Evolutionary conservation across 2,797 vertebrate genomes (phyloP).

Genomic region (Myoxocephalus aenaeus): DNA sequence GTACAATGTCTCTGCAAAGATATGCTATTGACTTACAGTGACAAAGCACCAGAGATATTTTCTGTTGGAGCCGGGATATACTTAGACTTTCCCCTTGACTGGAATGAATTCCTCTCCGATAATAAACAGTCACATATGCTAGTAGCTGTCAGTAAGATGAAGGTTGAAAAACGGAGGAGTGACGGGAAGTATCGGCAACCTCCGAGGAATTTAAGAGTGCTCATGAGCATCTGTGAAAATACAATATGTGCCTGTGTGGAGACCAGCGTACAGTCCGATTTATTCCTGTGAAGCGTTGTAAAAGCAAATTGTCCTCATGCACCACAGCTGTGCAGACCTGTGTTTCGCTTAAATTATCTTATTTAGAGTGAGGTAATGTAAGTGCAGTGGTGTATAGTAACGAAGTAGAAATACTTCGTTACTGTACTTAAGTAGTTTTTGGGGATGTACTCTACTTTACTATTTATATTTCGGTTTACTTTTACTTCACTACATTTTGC

Average conservation of each 20-base stretch:
- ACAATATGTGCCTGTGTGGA: conserved; percentile 1
- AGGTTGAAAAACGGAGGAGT: conserved; percentile 17
- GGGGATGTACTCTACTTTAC: no score
- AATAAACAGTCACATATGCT: conserved; percentile 43
- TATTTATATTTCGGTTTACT: no score
- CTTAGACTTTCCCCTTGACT: conserved; percentile 51
- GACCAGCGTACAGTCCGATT: conserved; percentile 1
- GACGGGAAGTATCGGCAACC: conserved; percentile 21
- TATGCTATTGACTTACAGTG: conserved; percentile 17
- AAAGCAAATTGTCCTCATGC: background rate
- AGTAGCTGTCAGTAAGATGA: conserved; percentile 21
- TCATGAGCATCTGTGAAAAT: conserved; percentile 30
- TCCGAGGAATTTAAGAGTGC: conserved; percentile 30
- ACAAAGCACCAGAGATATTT: conserved; percentile 36
- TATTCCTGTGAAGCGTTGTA: background rate
- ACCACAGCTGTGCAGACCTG: background rate
- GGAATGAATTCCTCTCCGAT: conserved; percentile 51
- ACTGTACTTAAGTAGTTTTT: no score
- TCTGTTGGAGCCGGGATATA: conserved; percentile 50
- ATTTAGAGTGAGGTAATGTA: background rate
- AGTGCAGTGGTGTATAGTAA: no score
- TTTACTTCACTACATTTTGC: no score
- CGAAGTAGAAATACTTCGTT: no score
- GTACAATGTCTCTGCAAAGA: background rate
- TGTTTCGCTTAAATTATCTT: background rate